Conservation (phyloP, 2,888 invertebrate species). For the Uloborus plumipes region DNA sequence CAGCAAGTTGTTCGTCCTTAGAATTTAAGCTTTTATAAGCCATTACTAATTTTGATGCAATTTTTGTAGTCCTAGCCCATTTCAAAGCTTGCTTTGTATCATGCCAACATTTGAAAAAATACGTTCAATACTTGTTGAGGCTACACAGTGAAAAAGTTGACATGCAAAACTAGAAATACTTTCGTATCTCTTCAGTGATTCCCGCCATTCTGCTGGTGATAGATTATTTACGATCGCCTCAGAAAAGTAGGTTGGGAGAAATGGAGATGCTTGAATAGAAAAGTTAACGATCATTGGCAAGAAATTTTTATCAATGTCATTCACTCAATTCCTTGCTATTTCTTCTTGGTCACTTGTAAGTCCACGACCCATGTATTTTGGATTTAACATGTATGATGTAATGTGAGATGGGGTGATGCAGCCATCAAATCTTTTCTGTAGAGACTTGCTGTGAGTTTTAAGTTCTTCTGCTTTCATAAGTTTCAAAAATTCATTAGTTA, state of each 20-base stretch:
- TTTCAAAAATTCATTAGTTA: too few species aligned
- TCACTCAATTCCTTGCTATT: not conserved
- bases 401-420: not conserved
- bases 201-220: constrained; percentile 2
- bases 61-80: too few species aligned
- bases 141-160: too few species aligned
- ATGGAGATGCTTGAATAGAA: not conserved
- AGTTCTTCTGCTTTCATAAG: not conserved
- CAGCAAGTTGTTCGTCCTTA: too few species aligned
- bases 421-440: not conserved
- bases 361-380: not conserved
- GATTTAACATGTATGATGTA: too few species aligned
- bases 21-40: too few species aligned
- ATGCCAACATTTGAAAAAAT: too few species aligned
- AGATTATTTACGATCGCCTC: too few species aligned
- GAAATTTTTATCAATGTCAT: too few species aligned
- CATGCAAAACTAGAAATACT: not conserved
- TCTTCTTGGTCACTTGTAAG: not conserved
- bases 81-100: too few species aligned
- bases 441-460: not conserved
- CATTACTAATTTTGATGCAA: too few species aligned
- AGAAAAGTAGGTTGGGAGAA: not conserved
- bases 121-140: too few species aligned
- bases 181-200: constrained; percentile 1
- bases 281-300: not conserved